These are phyloP conservation scores for Anser brachyrhynchus DNA, from an alignment of 2,113 vertebrate genomes.

Conservation along the genomic window DNA sequence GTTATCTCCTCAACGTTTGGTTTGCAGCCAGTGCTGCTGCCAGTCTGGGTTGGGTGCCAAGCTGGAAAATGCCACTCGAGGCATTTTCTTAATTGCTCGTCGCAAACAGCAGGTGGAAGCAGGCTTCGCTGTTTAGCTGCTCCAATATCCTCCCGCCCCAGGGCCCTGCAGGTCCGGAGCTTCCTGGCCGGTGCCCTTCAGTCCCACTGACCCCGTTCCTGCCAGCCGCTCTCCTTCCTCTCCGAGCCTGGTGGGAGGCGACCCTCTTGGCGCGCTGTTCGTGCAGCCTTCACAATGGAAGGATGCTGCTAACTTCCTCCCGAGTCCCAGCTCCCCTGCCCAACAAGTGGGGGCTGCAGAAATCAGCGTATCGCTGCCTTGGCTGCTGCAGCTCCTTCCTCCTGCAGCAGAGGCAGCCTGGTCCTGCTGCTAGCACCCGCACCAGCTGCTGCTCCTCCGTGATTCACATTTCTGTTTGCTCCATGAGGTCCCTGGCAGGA, in stretches of 20 bases:
- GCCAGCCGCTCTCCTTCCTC: not conserved
- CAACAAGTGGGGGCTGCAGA: not conserved
- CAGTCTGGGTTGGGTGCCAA: not conserved
- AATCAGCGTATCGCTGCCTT: accelerated
- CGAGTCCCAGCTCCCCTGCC: not conserved
- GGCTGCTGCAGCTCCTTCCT: not conserved
- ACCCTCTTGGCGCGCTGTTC: accelerated
- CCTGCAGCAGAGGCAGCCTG: not conserved
- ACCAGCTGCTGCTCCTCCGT: not conserved
- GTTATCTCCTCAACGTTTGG: not conserved
- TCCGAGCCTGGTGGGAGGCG: accelerated
- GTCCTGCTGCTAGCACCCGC: not conserved
- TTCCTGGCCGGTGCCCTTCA: accelerated
- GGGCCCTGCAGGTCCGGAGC: not conserved
- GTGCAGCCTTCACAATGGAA: not conserved
- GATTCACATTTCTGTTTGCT: accelerated
- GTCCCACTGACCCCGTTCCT: not conserved
- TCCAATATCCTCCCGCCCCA: not conserved
- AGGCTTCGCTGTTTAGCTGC: not conserved
- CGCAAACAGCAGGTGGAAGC: not conserved
- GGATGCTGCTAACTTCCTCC: not conserved
- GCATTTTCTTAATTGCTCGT: constrained; percentile 30
- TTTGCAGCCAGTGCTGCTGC: not conserved
- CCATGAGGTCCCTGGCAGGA: not conserved
- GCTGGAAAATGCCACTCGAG: constrained; percentile 36